These are phyloP conservation scores for Lophotis ruficrista DNA, from an alignment of 2,113 vertebrate species.

Conservation along the genomic window DNA sequence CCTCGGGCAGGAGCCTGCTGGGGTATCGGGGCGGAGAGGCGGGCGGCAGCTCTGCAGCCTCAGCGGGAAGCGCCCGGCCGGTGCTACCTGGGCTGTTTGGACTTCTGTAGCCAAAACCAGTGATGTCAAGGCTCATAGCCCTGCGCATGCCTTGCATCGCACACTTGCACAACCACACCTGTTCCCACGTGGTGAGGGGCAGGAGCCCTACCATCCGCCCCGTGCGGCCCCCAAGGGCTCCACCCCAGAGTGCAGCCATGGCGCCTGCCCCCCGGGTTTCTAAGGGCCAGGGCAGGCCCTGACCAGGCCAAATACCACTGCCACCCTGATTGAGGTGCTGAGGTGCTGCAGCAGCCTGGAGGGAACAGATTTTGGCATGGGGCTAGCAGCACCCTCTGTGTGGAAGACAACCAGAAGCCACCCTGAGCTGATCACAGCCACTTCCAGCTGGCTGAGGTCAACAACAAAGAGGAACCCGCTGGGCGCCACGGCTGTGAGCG, in stretches of 20 bases:
- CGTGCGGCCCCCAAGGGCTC: fast-evolving
- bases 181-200: fast-evolving
- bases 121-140: neutral
- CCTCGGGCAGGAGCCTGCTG: fast-evolving
- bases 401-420: neutral
- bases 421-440: neutral
- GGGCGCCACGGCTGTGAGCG: fast-evolving
- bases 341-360: neutral
- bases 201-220: neutral
- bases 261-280: neutral
- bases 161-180: neutral
- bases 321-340: neutral
- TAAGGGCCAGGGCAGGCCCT: neutral
- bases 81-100: neutral
- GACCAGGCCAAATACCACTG: fast-evolving
- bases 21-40: fast-evolving
- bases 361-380: neutral
- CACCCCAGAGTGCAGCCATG: fast-evolving
- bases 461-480: neutral
- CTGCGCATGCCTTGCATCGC: fast-evolving
- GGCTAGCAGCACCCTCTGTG: neutral
- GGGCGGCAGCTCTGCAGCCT: fast-evolving
- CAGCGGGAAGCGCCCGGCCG: neutral
- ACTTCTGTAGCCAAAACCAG: neutral
- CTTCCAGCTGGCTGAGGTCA: neutral